A percentile compares a stretch with the other conserved stretches of the same genome.
phyloP scores from a whole-genome alignment of 2,113 vertebrate species.

The Oophaga pumilio region DNA sequence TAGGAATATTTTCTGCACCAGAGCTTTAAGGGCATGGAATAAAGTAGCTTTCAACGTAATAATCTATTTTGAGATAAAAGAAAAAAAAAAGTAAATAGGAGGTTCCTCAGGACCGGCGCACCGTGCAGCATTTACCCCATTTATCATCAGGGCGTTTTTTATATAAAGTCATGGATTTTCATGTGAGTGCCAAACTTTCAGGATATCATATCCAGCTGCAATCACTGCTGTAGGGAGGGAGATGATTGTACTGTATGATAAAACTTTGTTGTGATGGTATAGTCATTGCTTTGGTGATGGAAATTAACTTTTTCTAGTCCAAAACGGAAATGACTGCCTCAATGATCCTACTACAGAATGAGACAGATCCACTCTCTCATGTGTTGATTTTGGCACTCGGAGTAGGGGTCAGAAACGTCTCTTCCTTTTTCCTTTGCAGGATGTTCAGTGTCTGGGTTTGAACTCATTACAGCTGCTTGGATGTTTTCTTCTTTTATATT shows the following conservation, averaged over 20 bases:
- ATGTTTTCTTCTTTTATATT: neutral
- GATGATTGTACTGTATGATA: slow-evolving; percentile 11
- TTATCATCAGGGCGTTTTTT: neutral
- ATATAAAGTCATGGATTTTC: neutral
- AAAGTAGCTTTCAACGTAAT: no score
- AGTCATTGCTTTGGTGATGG: slow-evolving; percentile 18
- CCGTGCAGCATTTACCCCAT: neutral
- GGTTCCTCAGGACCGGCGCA: neutral
- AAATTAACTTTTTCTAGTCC: slow-evolving; percentile 33
- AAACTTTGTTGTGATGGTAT: slow-evolving; percentile 36
- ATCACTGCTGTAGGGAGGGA: neutral
- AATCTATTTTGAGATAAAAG: neutral
- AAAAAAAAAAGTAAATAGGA: neutral
- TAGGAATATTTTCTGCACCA: no score
- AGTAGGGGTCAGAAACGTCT: slow-evolving; percentile 13
- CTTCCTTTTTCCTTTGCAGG: slow-evolving; percentile 41
- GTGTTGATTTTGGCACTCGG: slow-evolving; percentile 49
- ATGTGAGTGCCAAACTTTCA: neutral
- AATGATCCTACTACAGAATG: slow-evolving; percentile 15
- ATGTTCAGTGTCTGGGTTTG: slow-evolving; percentile 29
- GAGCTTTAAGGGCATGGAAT: no score
- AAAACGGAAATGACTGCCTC: slow-evolving; percentile 40
- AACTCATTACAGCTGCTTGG: slow-evolving; percentile 13
- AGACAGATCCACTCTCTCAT: slow-evolving; percentile 18
- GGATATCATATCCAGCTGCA: neutral